Conservation (phyloP, 2,888 invertebrate genomes). For the Oithona nana region DNA sequence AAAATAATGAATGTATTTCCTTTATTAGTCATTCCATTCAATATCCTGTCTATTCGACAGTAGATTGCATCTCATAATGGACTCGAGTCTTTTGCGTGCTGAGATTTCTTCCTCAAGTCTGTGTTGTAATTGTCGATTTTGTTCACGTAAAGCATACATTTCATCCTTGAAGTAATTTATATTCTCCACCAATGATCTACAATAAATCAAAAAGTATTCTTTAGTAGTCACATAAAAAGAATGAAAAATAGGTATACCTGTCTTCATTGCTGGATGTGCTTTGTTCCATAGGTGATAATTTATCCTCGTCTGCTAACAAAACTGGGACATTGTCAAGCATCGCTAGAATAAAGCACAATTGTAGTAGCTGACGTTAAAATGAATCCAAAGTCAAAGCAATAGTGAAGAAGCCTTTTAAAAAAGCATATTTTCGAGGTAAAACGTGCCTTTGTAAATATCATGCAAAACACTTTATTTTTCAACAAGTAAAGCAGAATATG, state of each 20-base stretch:
- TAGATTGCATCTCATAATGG: not conserved
- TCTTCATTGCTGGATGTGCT: not conserved
- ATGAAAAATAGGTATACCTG: not conserved
- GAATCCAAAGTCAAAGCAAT: too few relatives aligned
- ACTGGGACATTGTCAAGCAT: conserved; percentile 30
- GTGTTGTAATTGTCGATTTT: not conserved
- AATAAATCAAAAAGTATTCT: too few relatives aligned
- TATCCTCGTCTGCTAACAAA: conserved; percentile 36
- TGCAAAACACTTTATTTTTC: not conserved
- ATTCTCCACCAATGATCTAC: not conserved
- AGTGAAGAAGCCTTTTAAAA: conserved; percentile 33
- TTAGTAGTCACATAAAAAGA: too few relatives aligned
- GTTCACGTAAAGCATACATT: not conserved
- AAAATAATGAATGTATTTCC: too few relatives aligned
- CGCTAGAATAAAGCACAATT: too few relatives aligned
- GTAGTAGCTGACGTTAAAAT: too few relatives aligned
- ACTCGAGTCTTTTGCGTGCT: not conserved
- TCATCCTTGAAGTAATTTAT: not conserved
- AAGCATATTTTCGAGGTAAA: too few relatives aligned
- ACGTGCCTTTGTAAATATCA: too few relatives aligned
- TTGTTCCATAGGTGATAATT: conserved; percentile 21
- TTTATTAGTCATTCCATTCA: not conserved
- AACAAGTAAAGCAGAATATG: not conserved
- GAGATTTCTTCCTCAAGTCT: not conserved
- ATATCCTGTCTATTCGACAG: not conserved